phyloP scores from a whole-genome alignment of 64 coral and sea anemone species.

The Stichodactyla mertensii region DNA sequence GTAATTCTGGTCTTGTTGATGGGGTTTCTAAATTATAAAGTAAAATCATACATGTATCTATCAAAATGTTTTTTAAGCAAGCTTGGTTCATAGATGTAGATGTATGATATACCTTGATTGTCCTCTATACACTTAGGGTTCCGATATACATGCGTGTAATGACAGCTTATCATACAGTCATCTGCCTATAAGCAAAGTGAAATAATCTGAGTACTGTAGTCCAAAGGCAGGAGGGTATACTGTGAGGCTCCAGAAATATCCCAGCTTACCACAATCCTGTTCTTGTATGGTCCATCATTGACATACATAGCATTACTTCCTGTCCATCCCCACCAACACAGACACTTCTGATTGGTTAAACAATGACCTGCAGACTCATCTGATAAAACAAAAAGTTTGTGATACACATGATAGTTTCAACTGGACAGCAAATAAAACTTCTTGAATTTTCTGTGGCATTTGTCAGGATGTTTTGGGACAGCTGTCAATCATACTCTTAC shows the following conservation, averaged over 20 bases:
- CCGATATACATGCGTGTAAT: conserved; percentile 49
- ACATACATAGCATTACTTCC: conserved; percentile 41
- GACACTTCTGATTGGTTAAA: conserved; percentile 45
- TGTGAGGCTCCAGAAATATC: no score
- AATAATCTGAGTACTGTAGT: no score
- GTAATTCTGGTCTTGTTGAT: neutral
- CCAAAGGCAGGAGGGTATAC: no score
- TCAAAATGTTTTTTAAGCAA: no score
- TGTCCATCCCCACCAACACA: conserved; percentile 74
- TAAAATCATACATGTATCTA: no score
- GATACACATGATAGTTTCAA: no score
- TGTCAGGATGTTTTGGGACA: no score
- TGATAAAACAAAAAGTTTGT: neutral
- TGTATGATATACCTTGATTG: neutral
- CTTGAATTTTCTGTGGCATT: no score
- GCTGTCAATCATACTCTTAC: no score
- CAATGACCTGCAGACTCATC: conserved; percentile 31
- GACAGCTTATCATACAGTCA: conserved; percentile 32
- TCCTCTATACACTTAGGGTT: neutral
- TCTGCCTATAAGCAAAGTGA: conserved; percentile 16
- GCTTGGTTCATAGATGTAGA: no score
- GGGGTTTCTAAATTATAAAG: neutral
- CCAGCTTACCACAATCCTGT: conserved; percentile 41
- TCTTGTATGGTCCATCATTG: conserved; percentile 47
- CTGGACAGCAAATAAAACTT: no score